Base-by-base conservation (phyloP, 2,888 invertebrate genomes). In the Hemithea aestivaria region DNA sequence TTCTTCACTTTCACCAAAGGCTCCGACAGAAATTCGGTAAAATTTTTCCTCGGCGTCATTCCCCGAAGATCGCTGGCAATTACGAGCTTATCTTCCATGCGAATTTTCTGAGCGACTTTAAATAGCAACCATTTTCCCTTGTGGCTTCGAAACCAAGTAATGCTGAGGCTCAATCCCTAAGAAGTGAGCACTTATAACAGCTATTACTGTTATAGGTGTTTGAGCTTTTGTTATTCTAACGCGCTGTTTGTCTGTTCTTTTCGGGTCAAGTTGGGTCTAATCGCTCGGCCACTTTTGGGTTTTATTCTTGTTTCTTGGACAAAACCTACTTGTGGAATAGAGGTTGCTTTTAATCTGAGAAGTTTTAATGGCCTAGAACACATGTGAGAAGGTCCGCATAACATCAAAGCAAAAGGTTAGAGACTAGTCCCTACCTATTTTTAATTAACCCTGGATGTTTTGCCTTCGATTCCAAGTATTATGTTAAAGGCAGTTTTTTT, bases 71-170 rank as follows among this genome's bases (percentile, higher is more conserved):
- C 73, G 66, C 48, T 55, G 58, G 73, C 73, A 78, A 80, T 78
- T 79, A 78, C 73, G 53, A 54, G 58, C 72, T 78, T 79, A 78
- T 79, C 78, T 73, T 59, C 61, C 66, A 74, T 75, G 70, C 68
- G 75, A 76, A 77, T 76, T 73, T 77, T 74, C 74, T 70, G 69
- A 77, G 69, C 71, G 73, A 73, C 70, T 78, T 78, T 78, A 78
- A 79, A 79, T 75, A 73, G 75, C 73, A 66, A 73, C 73, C 73
- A 73, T 77, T 77, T 78, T 72, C 73, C 66, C 65, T 58, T 48
- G 67, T 59, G 72, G 58, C 58, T 66, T 66, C 55, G 62, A 55
- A 60, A 62, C 62, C 58, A 58, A 55, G 56, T 60, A 71, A 66
- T 62, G 61, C 48, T 54, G 46, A 34, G 48, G 59, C 60, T 65